Evolutionary conservation across 37 sponge, comb jelly and placozoan species (phyloP).

Genomic region (Spongilla lacustris): DNA sequence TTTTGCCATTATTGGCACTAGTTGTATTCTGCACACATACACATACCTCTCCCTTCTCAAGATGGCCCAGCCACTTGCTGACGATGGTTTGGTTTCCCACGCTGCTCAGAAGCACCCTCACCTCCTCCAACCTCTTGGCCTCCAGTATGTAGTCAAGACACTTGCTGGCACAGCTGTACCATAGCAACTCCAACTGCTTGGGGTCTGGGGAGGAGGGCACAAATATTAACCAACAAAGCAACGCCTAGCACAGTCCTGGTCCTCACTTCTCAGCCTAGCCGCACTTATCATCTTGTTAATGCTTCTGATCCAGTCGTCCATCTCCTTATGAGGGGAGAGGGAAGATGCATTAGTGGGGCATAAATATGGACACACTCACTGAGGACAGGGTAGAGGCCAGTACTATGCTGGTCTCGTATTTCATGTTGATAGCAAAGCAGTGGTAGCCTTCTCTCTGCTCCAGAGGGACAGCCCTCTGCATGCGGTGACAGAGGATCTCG

Average conservation of each 20-base stretch:
- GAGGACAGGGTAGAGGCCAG: conserved; percentile 22
- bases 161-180: conserved; percentile 12
- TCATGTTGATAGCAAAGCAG: conserved; percentile 40
- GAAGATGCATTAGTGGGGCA: background rate
- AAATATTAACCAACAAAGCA: too few relatives aligned
- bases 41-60: conserved; percentile 64
- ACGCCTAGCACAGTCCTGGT: background rate
- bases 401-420: conserved; percentile 21
- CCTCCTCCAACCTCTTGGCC: conserved; percentile 1
- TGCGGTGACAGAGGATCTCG: conserved; percentile 12
- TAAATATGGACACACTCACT: conserved; percentile 20
- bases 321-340: conserved; percentile 10
- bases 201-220: background rate
- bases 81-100: conserved; percentile 3
- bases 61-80: conserved; percentile 15
- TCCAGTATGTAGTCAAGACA: conserved; percentile 30
- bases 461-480: conserved; percentile 18
- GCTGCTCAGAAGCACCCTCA: background rate
- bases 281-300: conserved; percentile 18
- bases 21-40: background rate
- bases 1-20: too few relatives aligned
- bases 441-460: conserved; percentile 24
- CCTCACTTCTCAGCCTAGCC: conserved; percentile 10
- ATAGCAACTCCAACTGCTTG: background rate
- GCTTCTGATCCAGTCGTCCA: conserved; percentile 43